Percentiles rank a stretch among this genome's conserved stretches.
Conservation (phyloP, 2,888 invertebrate genomes). For the Philereme transversata region DNA sequence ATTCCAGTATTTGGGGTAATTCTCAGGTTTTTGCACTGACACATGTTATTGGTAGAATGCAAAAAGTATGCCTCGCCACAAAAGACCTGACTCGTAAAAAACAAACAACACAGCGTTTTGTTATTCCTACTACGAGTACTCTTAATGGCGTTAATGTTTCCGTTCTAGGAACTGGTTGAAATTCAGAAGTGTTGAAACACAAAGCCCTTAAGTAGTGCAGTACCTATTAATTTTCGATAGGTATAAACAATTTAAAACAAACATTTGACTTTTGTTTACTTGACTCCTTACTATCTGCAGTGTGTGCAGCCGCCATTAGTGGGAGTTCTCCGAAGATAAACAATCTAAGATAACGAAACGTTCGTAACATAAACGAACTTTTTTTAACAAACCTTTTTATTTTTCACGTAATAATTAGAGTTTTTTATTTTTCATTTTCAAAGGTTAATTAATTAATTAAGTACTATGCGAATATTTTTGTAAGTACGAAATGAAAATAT, state of each 20-base stretch:
- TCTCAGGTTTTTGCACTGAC: neutral
- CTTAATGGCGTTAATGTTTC: conserved; percentile 10
- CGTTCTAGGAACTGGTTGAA: conserved; percentile 26
- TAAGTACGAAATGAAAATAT: neutral
- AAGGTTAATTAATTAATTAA: too few relatives aligned
- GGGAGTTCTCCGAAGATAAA: conserved; percentile 31
- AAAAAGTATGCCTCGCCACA: too few relatives aligned
- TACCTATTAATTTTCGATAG: conserved; percentile 28
- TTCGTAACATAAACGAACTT: conserved; percentile 24
- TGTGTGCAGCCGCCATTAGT: conserved; percentile 1
- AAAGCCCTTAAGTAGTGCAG: conserved; percentile 27
- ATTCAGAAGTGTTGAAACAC: conserved; percentile 34
- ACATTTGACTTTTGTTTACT: conserved; percentile 34
- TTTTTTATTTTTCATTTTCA: too few relatives aligned
- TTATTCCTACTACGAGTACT: neutral
- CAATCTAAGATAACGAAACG: conserved; percentile 31
- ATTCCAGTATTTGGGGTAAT: conserved; percentile 9
- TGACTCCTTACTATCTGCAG: conserved; percentile 9
- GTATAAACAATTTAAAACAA: conserved; percentile 34
- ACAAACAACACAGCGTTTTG: conserved; percentile 5
- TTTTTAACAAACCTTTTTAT: neutral
- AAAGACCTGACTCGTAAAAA: neutral
- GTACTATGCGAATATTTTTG: too few relatives aligned
- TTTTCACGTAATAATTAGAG: neutral
- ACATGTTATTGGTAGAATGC: too few relatives aligned